Conservation (phyloP, 1,140 invertebrate genomes). For the Caenorhabditis brenneri region DNA sequence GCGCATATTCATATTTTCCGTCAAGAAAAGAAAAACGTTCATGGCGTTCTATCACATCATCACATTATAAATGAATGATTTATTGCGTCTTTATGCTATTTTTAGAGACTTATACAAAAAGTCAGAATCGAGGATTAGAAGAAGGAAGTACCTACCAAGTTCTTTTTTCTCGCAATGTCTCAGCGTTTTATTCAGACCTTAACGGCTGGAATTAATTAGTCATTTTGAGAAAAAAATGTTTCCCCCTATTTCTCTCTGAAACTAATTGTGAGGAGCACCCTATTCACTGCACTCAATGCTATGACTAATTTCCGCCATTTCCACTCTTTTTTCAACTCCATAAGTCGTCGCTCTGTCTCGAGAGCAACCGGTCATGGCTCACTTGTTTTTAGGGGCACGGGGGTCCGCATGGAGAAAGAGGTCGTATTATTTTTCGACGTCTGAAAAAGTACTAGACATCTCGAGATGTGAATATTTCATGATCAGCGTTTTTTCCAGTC, state of each 20-base stretch:
- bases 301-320: constrained; percentile 18
- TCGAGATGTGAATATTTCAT: constrained; percentile 24
- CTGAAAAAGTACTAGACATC: neutral
- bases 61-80: constrained; percentile 18
- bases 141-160: neutral
- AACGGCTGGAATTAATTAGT: neutral
- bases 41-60: constrained; percentile 20
- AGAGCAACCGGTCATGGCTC: neutral
- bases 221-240: neutral
- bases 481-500: neutral
- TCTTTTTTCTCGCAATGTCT: neutral
- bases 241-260: neutral
- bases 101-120: neutral
- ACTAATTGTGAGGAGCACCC: neutral
- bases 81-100: neutral
- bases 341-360: neutral
- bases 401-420: neutral
- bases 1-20: neutral
- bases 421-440: neutral
- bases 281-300: neutral
- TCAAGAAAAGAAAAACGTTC: neutral
- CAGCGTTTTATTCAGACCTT: neutral
- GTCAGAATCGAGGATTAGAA: neutral
- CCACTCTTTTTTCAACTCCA: neutral
- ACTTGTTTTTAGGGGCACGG: neutral